Base-by-base conservation (phyloP, 2,113 vertebrate genomes). In the Equus quagga region DNA sequence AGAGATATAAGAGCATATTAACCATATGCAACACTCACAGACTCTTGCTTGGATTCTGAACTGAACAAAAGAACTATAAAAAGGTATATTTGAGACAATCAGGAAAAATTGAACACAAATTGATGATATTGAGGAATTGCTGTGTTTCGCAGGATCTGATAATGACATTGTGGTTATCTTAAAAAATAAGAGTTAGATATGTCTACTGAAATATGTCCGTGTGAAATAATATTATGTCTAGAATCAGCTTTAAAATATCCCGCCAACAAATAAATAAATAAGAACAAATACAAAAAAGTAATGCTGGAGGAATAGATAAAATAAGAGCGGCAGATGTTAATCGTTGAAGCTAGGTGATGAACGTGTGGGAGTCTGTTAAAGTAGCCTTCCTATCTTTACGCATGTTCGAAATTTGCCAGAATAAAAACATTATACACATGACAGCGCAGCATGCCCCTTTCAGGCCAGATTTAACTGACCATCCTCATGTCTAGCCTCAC, bases 321-420 rank as follows among this genome's bases (percentile, higher is more conserved):
- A 93, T 85, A 91, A 93, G 82, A 96, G 64, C 24, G 73, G 49
- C 89, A 93, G 78, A 91, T 69, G 82, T 80, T 79, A 81, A 73
- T 83, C 93, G 70, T 70, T 85, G 72, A 94, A 81, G 70, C 26
- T 70, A 91, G 60, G 81, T 94, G 46, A 91, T 65, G 33, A 10
- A 36, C 87, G 28, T 44, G 44, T 90, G 44, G 65, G 80, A 65
- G 56, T 76, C 78, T 72, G 51, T 56, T 76, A 94, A 94, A 67
- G 36, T 44, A 67, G 91, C 11, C 91, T 83, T 92, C 54, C 56
- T 89, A 89, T 89, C 91, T 96, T 86, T 86, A 81, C 92, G 33
- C 21, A 83, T 76, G 6, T 33, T 94, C 41, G 36, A 46, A 96
- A 80, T 46, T 56, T n/a, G 83, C 18, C 73, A 90, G 70, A 94